A percentile compares a stretch with the other conserved stretches of the same genome.
Evolutionary conservation across 1,140 invertebrate genomes (phyloP).

Genomic region (Dendroctonus valens): DNA sequence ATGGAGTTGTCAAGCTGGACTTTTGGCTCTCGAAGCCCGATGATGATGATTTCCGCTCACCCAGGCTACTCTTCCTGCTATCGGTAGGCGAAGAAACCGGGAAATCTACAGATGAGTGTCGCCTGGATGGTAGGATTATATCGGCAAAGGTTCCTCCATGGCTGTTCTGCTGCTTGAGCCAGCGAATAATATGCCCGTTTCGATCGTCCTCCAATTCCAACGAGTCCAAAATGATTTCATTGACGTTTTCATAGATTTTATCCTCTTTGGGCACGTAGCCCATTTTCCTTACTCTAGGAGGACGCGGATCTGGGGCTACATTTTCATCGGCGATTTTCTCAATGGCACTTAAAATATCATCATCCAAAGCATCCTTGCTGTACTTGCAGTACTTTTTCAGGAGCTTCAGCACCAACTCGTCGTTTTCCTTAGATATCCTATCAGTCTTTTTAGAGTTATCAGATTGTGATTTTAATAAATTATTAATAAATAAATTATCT

Average conservation of each 20-base stretch:
- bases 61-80: constrained; percentile 42
- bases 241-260: constrained; percentile 47
- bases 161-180: constrained; percentile 49
- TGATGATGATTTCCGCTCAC: constrained; percentile 38
- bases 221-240: constrained; percentile 36
- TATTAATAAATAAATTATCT: constrained; percentile 47
- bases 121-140: constrained; percentile 28
- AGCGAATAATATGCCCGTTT: constrained; percentile 49
- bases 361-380: constrained; percentile 45
- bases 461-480: constrained; percentile 42
- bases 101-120: constrained; percentile 36
- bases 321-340: constrained; percentile 41
- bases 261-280: constrained; percentile 46
- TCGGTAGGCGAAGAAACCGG: constrained; percentile 42
- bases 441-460: constrained; percentile 43
- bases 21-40: constrained; percentile 45
- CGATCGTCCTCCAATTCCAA: constrained; percentile 41
- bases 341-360: constrained; percentile 47
- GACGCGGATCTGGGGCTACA: constrained; percentile 9
- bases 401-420: constrained; percentile 47
- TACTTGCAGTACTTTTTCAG: constrained; percentile 50
- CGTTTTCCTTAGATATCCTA: constrained; percentile 43
- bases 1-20: constrained; percentile 42
- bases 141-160: constrained; percentile 26
- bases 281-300: constrained; percentile 43